phyloP scores from a whole-genome alignment of 2,888 invertebrate species.

The Gnatocerus cornutus region DNA sequence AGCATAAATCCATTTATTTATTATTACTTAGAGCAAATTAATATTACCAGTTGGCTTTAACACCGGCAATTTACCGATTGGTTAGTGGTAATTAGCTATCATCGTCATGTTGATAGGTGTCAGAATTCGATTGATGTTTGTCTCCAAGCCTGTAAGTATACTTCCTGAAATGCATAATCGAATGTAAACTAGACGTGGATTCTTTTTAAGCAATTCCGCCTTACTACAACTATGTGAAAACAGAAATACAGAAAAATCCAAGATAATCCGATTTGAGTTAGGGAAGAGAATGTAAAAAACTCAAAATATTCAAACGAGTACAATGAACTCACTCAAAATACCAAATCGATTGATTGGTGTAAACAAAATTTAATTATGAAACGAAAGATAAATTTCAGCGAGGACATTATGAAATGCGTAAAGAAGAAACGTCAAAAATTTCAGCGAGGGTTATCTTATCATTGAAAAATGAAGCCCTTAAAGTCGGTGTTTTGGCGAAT shows the following conservation, averaged over 20 bases:
- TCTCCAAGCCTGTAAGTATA: constrained; percentile 29
- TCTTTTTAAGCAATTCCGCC: constrained; percentile 15
- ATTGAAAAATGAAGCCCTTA: too few relatives aligned
- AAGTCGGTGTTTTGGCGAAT: too few relatives aligned
- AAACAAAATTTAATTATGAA: constrained; percentile 18
- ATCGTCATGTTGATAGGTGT: constrained; percentile 40
- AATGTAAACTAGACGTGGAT: constrained; percentile 9
- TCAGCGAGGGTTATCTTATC: too few relatives aligned
- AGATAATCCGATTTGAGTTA: constrained; percentile 12
- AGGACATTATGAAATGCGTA: neutral
- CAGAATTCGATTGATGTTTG: constrained; percentile 44
- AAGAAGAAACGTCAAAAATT: too few relatives aligned
- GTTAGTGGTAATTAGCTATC: constrained; percentile 39
- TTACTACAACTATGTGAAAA: constrained; percentile 18
- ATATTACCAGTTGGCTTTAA: neutral
- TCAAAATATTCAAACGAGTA: constrained; percentile 12
- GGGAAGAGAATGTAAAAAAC: constrained; percentile 9
- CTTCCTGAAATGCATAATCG: constrained; percentile 33
- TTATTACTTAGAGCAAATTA: too few relatives aligned
- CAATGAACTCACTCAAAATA: neutral
- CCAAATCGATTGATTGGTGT: constrained; percentile 9
- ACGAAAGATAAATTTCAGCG: constrained; percentile 2
- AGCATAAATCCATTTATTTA: too few relatives aligned
- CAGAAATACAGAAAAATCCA: constrained; percentile 26
- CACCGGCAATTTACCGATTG: neutral